Percentiles rank a stretch among this genome's conserved stretches.
These are phyloP conservation scores for Stenichneumon culpator DNA, from an alignment of 2,888 invertebrate genomes.

Conservation along the genomic window DNA sequence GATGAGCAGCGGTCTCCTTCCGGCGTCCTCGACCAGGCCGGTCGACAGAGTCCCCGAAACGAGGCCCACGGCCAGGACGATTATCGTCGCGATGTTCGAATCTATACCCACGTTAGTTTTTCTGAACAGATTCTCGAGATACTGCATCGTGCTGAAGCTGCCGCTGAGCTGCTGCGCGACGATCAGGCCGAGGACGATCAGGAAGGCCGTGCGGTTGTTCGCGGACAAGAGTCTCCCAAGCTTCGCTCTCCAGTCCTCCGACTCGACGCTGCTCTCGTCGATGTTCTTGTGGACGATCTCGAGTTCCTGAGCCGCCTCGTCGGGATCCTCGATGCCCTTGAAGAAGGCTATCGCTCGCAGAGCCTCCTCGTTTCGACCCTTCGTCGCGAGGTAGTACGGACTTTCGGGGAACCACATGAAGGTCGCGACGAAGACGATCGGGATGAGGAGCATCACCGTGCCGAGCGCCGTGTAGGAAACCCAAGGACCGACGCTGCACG, in stretches of 20 bases:
- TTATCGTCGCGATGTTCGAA: conserved; percentile 83
- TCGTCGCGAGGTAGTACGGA: conserved; percentile 79
- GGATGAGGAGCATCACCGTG: conserved; percentile 74
- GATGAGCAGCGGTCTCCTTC: conserved; percentile 86
- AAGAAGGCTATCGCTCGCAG: conserved; percentile 78
- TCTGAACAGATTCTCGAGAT: conserved; percentile 78
- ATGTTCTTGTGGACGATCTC: conserved; percentile 73
- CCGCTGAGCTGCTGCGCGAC: conserved; percentile 84
- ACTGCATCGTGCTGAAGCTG: conserved; percentile 83
- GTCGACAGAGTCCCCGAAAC: conserved; percentile 81
- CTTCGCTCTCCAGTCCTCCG: conserved; percentile 71
- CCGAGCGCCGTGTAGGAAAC: conserved; percentile 76
- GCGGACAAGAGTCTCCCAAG: conserved; percentile 72
- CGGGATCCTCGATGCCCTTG: conserved; percentile 73
- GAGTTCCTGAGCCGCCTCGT: conserved; percentile 71
- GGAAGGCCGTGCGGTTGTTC: conserved; percentile 78
- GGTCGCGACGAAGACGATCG: conserved; percentile 78
- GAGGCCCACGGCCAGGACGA: conserved; percentile 85
- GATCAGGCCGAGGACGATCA: conserved; percentile 80
- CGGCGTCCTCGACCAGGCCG: conserved; percentile 85
- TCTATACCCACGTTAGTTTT: conserved; percentile 77
- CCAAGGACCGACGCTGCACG: conserved; percentile 81
- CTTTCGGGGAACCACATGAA: conserved; percentile 83
- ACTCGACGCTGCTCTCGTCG: conserved; percentile 67
- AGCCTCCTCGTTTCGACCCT: conserved; percentile 77